Evolutionary conservation across 2,113 vertebrate species (phyloP), one percentile per base, ranked within the genome.

Genomic region (Phaethon lepturus): DNA sequence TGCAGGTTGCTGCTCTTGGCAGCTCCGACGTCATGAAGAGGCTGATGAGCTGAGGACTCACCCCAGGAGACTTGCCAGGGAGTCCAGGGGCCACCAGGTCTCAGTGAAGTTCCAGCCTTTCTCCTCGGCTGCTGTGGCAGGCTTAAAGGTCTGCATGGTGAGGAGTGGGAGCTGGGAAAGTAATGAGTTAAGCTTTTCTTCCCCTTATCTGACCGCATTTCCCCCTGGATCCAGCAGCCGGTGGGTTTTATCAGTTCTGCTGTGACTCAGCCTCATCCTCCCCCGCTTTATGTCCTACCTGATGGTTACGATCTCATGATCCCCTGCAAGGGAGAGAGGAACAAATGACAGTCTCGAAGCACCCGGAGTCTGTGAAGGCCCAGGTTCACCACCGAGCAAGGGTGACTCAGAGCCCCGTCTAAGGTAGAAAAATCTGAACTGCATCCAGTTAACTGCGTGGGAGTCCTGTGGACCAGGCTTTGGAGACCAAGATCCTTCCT

Each of bases 231-330:
- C 47, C 90, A 85, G 69, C 44, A 93, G 73, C 77, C 44, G 13
- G 66, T 62, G 74, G 42, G 82, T 90, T 94, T 95, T 73, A 75
- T 79, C 86, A 79, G 84, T 31, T 89, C 85, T 95, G 31, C 71
- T 68, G 38, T 91, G 93, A 90, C 58, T 89, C 94, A 94, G 44
- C 63, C 25, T 74, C 67, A n/a, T 67, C 86, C 82, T 96, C 72
- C 75, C 40, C 68, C 4, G 3, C 29, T 6, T 64, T 29, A 3
- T 81, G 9, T 67, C 64, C 52, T 56, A 95, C 83, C 80, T 91
- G 83, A 42, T 91, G 44, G 64, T 9, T 72, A 3, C 20, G 83
- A 78, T 75, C 95, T 58, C 9, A 0, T 52, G 66, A 72, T 92
- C 18, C 47, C 67, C 56, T 91, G 79, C 4, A 3, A 58, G 62